These are phyloP conservation scores for Amphimedon queenslandica DNA, from an alignment of 37 sponge, comb jelly and placozoan genomes.

Conservation along the genomic window DNA sequence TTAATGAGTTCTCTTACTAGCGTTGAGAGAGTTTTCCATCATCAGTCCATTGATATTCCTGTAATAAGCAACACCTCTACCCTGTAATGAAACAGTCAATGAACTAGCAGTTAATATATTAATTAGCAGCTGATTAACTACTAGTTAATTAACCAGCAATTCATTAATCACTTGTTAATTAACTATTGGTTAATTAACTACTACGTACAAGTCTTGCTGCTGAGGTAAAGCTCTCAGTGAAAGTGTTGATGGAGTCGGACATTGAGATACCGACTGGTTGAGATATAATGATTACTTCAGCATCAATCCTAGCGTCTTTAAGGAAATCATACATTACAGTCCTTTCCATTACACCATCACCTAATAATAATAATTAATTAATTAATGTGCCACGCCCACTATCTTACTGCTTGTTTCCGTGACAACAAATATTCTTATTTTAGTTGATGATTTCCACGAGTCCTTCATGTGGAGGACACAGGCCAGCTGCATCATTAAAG, in stretches of 20 bases:
- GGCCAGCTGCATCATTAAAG: conserved; percentile 86
- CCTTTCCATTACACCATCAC: conserved; percentile 23
- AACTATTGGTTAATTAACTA: not conserved
- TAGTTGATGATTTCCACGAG: conserved; percentile 63
- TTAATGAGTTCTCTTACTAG: conserved; percentile 35
- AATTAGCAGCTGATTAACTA: not conserved
- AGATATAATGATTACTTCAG: conserved; percentile 45
- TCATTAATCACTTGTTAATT: not conserved
- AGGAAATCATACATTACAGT: conserved; percentile 53
- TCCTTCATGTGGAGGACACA: conserved; percentile 94
- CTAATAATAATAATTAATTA: conserved; percentile 11
- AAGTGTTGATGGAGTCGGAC: conserved; percentile 16
- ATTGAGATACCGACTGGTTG: not conserved
- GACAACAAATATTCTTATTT: conserved; percentile 67
- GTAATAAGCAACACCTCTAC: conserved; percentile 16
- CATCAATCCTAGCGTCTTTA: conserved; percentile 71
- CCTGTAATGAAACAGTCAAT: not conserved
- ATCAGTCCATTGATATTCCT: conserved; percentile 46
- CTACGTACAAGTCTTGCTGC: not conserved
- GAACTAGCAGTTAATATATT: not conserved
- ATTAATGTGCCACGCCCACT: not conserved
- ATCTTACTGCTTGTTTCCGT: conserved; percentile 29
- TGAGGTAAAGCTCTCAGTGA: conserved; percentile 44
- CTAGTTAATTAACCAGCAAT: not conserved
- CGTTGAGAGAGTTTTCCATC: conserved; percentile 31